Evolutionary conservation across 2,113 vertebrate species (phyloP).

Genomic region (Neolamprologus variostigma): DNA sequence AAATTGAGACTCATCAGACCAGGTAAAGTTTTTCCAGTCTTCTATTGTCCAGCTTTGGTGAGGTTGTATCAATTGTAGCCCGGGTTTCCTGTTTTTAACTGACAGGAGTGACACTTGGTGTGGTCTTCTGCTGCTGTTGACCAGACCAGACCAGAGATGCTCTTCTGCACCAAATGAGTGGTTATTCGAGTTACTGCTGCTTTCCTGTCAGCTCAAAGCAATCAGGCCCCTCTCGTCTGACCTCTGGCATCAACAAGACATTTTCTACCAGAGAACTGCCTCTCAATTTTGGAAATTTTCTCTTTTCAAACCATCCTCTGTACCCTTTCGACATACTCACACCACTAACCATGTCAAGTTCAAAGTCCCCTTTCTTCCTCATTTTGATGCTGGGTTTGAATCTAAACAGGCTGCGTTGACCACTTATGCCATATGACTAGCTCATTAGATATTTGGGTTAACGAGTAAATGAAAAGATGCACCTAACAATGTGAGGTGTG

Average conservation of each 20-base stretch:
- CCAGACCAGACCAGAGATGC: background rate
- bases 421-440: background rate
- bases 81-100: background rate
- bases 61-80: background rate
- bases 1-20: background rate
- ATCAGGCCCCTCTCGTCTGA: background rate
- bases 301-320: background rate
- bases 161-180: background rate
- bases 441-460: background rate
- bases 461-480: background rate
- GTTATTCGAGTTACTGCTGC: background rate
- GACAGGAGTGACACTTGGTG: background rate
- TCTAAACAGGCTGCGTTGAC: rapidly evolving
- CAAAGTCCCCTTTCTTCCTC: background rate
- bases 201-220: background rate
- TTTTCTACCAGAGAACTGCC: background rate
- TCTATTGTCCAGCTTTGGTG: background rate
- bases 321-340: rapidly evolving
- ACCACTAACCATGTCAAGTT: background rate
- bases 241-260: background rate
- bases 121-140: background rate
- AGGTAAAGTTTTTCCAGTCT: background rate
- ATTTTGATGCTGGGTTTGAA: background rate
- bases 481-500: background rate
- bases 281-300: rapidly evolving